Conservation (phyloP, 2,797 vertebrate genomes). For the Brachyalestes nurse region DNA sequence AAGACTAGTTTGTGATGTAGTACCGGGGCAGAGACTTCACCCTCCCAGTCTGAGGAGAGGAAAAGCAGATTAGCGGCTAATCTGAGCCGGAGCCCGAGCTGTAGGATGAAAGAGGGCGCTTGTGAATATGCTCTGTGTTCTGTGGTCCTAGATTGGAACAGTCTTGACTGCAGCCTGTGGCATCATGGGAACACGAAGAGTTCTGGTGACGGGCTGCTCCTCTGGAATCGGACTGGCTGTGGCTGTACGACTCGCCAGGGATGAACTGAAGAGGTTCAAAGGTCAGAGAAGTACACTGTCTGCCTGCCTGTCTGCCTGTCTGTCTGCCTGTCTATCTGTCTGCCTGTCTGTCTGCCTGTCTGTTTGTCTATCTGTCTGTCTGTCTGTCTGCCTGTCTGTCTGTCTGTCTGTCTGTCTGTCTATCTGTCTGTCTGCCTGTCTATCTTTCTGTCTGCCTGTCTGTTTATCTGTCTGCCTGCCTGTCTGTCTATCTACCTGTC, state of each 20-base stretch:
- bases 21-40: background rate
- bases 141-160: background rate
- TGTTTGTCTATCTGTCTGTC: too few species aligned
- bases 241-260: slow-evolving; percentile 73
- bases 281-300: slow-evolving; percentile 60
- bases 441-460: too few species aligned
- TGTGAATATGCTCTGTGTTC: background rate
- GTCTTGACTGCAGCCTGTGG: background rate
- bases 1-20: background rate
- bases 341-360: too few species aligned
- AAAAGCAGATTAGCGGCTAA: slow-evolving; percentile 6
- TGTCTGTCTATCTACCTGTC: too few species aligned
- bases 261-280: slow-evolving; percentile 76
- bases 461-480: too few species aligned
- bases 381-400: too few species aligned
- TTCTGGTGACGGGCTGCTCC: slow-evolving; percentile 77
- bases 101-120: background rate
- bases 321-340: too few species aligned
- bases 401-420: too few species aligned
- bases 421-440: too few species aligned
- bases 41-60: background rate
- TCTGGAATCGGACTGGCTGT: slow-evolving; percentile 76
- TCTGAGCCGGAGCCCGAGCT: background rate
- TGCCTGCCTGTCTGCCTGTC: slow-evolving; percentile 1
- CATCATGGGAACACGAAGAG: slow-evolving; percentile 70